A percentile compares a stretch with the other conserved stretches of the same genome.
Conservation (phyloP, 2,888 invertebrate species). For the Tethea ocularis region DNA sequence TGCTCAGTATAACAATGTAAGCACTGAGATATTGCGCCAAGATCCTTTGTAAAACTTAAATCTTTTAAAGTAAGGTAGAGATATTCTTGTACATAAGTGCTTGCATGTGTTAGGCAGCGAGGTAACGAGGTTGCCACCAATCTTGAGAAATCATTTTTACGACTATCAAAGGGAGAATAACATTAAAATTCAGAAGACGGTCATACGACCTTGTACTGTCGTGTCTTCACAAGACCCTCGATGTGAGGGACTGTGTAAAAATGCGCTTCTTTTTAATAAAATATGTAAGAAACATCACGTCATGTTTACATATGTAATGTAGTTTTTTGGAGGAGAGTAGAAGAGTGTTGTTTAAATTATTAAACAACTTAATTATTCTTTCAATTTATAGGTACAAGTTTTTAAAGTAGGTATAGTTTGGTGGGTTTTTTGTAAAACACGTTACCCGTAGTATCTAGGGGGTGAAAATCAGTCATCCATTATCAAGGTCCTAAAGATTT, state of each 20-base stretch:
- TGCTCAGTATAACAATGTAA: slow-evolving; percentile 37
- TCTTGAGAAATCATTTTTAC: slow-evolving; percentile 72
- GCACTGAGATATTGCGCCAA: slow-evolving; percentile 40
- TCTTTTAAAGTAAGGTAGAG: slow-evolving; percentile 19
- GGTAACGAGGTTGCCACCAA: slow-evolving; percentile 37
- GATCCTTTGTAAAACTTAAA: slow-evolving; percentile 35
- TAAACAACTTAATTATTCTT: no score
- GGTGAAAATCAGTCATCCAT: no score
- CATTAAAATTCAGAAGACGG: slow-evolving; percentile 78
- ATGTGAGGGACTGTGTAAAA: slow-evolving; percentile 45
- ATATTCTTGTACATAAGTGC: slow-evolving; percentile 32
- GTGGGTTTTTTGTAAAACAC: no score
- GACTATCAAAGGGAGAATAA: slow-evolving; percentile 73
- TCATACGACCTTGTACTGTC: slow-evolving; percentile 67
- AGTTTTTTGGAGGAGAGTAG: neutral
- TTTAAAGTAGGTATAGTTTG: no score
- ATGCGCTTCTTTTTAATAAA: slow-evolving; percentile 54
- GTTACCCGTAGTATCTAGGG: no score
- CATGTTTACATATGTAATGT: slow-evolving; percentile 44
- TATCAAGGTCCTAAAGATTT: no score
- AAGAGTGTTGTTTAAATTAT: neutral
- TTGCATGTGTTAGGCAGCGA: slow-evolving; percentile 36
- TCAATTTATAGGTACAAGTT: no score
- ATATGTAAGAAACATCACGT: slow-evolving; percentile 54
- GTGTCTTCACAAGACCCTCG: slow-evolving; percentile 48